Percentiles rank a stretch among this genome's conserved stretches.
phyloP scores from a whole-genome alignment of 2,888 invertebrate species.

The Drosophila stalkeri region DNA sequence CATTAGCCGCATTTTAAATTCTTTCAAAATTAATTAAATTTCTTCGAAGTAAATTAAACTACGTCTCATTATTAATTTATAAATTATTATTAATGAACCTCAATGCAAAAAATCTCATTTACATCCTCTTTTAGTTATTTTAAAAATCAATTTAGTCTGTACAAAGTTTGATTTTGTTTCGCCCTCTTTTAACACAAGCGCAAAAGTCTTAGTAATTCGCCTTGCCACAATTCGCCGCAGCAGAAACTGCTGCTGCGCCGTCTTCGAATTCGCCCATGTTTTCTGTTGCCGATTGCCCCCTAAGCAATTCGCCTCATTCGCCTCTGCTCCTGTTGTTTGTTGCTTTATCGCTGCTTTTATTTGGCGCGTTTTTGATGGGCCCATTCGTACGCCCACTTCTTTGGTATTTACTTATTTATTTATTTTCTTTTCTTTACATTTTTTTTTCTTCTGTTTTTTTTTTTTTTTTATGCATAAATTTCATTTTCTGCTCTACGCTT shows the following conservation, averaged over 20 bases:
- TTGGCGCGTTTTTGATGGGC: constrained; percentile 70
- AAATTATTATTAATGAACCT: no score
- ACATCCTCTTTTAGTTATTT: no score
- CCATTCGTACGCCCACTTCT: constrained; percentile 55
- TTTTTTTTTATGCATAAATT: constrained; percentile 71
- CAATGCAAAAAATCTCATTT: no score
- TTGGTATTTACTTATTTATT: constrained; percentile 20
- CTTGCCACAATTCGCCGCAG: background rate
- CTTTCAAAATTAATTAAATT: no score
- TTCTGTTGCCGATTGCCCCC: constrained; percentile 1
- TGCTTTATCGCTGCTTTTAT: constrained; percentile 51
- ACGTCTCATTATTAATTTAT: no score
- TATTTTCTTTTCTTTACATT: constrained; percentile 11
- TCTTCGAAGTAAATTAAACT: no score
- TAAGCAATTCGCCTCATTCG: constrained; percentile 18
- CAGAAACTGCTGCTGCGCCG: background rate
- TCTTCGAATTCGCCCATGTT: constrained; percentile 8
- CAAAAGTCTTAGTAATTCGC: background rate
- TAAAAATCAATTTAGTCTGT: background rate
- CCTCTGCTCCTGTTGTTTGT: constrained; percentile 20
- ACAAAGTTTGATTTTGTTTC: no score
- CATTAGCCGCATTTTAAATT: no score
- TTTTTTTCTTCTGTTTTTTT: constrained; percentile 2
- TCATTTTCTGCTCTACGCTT: constrained; percentile 68
- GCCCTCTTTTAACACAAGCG: no score